These are phyloP conservation scores for Melanotus villosus DNA, from an alignment of 2,888 invertebrate species.

Conservation along the genomic window DNA sequence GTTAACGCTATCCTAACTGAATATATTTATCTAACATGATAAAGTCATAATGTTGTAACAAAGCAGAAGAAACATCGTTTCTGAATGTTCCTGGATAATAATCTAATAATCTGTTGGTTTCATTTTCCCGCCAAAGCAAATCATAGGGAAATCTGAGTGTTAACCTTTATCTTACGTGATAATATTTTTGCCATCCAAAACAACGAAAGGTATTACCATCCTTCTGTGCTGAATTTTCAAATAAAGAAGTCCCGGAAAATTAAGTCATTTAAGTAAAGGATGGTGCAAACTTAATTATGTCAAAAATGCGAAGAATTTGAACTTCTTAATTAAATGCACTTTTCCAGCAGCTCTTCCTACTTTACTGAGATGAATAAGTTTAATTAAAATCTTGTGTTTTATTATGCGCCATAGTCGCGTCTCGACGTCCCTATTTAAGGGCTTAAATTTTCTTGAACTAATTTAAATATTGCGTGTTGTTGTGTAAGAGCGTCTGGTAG, in stretches of 20 bases:
- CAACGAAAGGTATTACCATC: no score
- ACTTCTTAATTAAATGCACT: slow-evolving; percentile 70
- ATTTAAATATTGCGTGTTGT: slow-evolving; percentile 38
- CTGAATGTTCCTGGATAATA: no score
- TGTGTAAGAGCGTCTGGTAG: neutral
- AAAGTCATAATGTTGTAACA: no score
- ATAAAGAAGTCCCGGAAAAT: slow-evolving; percentile 52
- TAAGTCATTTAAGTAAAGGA: slow-evolving; percentile 67
- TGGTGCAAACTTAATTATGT: slow-evolving; percentile 68
- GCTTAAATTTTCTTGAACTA: slow-evolving; percentile 46
- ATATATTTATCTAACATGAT: no score
- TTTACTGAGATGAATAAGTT: slow-evolving; percentile 70
- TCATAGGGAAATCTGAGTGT: no score
- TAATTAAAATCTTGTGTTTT: slow-evolving; percentile 70
- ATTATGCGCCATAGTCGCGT: slow-evolving; percentile 59
- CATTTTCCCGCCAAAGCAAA: no score
- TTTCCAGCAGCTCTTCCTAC: slow-evolving; percentile 65
- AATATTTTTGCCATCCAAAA: no score
- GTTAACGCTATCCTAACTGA: no score
- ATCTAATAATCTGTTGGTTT: no score
- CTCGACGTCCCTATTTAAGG: slow-evolving; percentile 44
- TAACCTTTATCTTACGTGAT: no score
- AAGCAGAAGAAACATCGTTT: no score
- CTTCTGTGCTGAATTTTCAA: slow-evolving; percentile 5
- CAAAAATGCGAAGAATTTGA: slow-evolving; percentile 69